Base-by-base conservation (phyloP, 2,113 vertebrate species). In the Pholis gunnellus region DNA sequence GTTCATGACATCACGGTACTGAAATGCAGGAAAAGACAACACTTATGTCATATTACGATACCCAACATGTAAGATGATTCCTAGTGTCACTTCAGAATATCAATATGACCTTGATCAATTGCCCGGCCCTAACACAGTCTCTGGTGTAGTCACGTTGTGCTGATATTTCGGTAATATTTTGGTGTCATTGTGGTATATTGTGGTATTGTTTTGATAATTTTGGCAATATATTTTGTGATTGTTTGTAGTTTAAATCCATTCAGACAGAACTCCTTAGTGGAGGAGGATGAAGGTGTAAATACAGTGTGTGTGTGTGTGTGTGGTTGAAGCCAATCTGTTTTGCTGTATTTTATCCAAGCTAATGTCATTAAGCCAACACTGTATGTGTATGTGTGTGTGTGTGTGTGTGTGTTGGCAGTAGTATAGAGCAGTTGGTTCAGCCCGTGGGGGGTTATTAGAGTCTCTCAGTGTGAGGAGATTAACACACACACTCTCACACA, bases 301-400 rank as follows among this genome's bases (percentile, higher is more conserved):
- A 72, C 54, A 52, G 31, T 84, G 81, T 61, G 78, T 59, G 75
- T 84, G 68, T 71, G 72, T 72, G 74, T 69, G 68, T 57, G 50
- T 54, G 65, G 29, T 48, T 83, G 50, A 82, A 84, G 60, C 84
- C 90, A 92, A 85, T 93, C 90, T 93, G 89, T 94, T 94, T 93
- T 79, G 80, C 78, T 93, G 92, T 94, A 92, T 91, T 91, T 93
- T 91, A 93, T 94, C 94, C 93, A 95, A 92, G 86, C 84, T 93
- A 95, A 94, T 94, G 92, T 94, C 91, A 95, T 94, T 94, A 94
- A 90, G 93, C 93, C 94, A 94, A 87, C 87, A 87, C 78, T 82
- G 17, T 63, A 64, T 85, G 79, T 75, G 44, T 75, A 48, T 70
- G 57, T 57, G 74, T 59, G 73, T 54, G 65, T 89, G 75, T 86